Evolutionary conservation across 2,888 invertebrate genomes (phyloP), one percentile per base, ranked within the genome.

Genomic region (Desoria tigrina): DNA sequence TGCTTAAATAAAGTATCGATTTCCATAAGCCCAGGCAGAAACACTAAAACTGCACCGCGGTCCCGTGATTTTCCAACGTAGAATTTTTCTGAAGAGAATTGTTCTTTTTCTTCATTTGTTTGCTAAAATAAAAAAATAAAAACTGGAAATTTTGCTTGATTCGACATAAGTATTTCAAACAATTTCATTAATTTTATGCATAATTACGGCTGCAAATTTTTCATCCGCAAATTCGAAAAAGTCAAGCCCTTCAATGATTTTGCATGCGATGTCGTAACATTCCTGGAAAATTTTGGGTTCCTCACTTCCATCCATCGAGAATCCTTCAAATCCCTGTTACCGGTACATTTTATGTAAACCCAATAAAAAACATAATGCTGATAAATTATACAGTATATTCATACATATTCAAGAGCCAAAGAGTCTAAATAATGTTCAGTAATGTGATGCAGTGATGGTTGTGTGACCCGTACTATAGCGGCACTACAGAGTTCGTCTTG

Each of bases 11-110:
- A 56, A 1, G 70, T 69, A 37, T 75, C 74, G 26, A 75, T 75
- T 83, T 94, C 94, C 76, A 85, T 82, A 60, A 92, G 86, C 53
- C 94, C 96, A 0, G 96, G 96, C 71, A 97, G 80, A 80, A 97
- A 97, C 61, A 95, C 86, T 0, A 97, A 83, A 23, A 94, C 90
- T 1, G 92, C 89, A 0, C 88, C 82, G 59, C 83, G 62, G 3
- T 32, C 16, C 28, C 32, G 24, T 4, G 32, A 23, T 9, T 45
- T 54, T 6, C 21, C 28, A 26, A 9, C 2, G 18, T 28, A 28
- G 18, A 28, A 54, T 14, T 54, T 28, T n/a, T 26, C 26, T 2
- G 54, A 11, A 28, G 27, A 27, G 27, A 54, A 54, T 16, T 6
- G 26, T n/a, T 28, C 32, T n/a, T 21, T 54, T n/a, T 54, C 54